Base-by-base conservation (phyloP, 2,797 vertebrate genomes). In the Linurgus olivaceus region DNA sequence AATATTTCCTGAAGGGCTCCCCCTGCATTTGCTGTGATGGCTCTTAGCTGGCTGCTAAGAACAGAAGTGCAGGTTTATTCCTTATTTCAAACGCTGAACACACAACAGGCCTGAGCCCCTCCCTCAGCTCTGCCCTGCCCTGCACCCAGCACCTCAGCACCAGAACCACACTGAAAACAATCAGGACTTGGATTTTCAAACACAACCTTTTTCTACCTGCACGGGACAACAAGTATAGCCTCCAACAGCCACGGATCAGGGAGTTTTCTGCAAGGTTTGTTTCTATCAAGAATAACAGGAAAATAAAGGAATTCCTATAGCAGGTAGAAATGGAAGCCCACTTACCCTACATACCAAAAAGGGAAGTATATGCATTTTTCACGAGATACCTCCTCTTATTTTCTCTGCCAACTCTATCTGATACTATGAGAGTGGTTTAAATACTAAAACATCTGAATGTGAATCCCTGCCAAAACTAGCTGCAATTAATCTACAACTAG, bases 391-490 rank as follows among this genome's bases (percentile, higher is more conserved):
- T 86, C 44, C 59, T 90, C 28, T 57, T 92, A 76, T 73, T 73
- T 88, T 29, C n/a, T 31, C 38, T 91, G 67, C 48, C 84, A 66
- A 10, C 12, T 70, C 50, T 11, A 35, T 52, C 52, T 85, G 66
- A 89, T 91, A 86, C 67, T 89, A 75, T 6, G 18, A 85, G 59
- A 85, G 29, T 73, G 40, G 78, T 47, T 91, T 38, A 89, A 89
- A 82, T 76, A 52, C 67, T 66, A 38, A 87, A 90, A 38, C 71
- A 89, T 71, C 38, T 76, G 59, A 92, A 82, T 31, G 70, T 33
- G 74, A 85, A 93, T 51, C 44, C 33, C 48, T 95, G 86, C 84
- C 89, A 93, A 92, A 82, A 91, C 67, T 59, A 77, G 35, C 51
- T 88, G 73, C 38, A 90, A 90, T 81, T 92, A 61, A 88, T 67